Base-by-base conservation (phyloP, 2,113 vertebrate species). In the Mugil cephalus region DNA sequence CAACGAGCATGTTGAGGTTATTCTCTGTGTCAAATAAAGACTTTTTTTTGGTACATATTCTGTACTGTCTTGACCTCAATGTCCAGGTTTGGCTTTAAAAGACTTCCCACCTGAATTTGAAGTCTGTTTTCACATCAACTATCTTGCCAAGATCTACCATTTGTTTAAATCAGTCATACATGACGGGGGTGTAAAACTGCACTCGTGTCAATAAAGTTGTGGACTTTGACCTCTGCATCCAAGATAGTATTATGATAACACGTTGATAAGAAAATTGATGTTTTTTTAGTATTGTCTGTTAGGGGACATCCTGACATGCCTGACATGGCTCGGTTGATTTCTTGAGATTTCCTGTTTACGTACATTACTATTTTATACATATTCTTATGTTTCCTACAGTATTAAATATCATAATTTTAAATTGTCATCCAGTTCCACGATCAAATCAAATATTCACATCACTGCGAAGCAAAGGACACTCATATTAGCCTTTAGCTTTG, bases 151-250 rank as follows among this genome's bases (percentile, higher is more conserved):
- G 64, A 36, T 15, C 11, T 3, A 12, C 10, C n/a, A n/a, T 73
- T 63, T 67, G 68, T 67, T 63, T 63, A 18, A 30, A 77, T 79
- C 40, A 71, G 80, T 74, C 71, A 72, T 80, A 81, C 80, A 74
- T 39, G 35, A 65, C 8, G 12, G 62, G n/a, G 66, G 19, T 43
- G 55, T 89, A 84, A 81, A 88, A 30, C 43, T 56, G 51, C 24
- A 7, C 8, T 7, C 6, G 38, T 63, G 19, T 17, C 86, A 59
- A 84, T 82, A 58, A 75, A 56, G 1, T 43, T 52, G 38, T 82
- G 80, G 71, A 93, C 86, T 90, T 88, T 88, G 82, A 75, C 48
- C 68, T 39, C 7, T 10, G 18, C 18, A 19, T 48, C 42, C 17
- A 35, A n/a, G 45, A 39, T 24, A 51, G 48, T 55, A 12, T 9